Percentiles rank a stretch among this genome's conserved stretches.
Evolutionary conservation across 2,888 invertebrate species (phyloP).

Genomic region (Cosmia pyralina): DNA sequence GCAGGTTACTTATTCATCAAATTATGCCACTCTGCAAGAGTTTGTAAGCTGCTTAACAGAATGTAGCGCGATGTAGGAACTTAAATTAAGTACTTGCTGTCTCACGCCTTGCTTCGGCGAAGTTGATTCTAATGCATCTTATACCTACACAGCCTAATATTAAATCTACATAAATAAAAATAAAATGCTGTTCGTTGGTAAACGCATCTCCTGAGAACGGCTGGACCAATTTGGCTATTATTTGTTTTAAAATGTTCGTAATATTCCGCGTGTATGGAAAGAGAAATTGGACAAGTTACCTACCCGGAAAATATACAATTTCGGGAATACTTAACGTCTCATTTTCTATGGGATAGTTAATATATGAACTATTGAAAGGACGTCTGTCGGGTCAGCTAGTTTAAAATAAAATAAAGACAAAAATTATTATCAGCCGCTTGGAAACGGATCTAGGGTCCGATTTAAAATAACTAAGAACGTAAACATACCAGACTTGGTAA

Average conservation of each 20-base stretch:
- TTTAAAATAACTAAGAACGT: slow-evolving; percentile 36
- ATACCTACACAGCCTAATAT: too few species aligned
- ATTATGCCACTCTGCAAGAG: slow-evolving; percentile 1
- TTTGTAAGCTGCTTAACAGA: slow-evolving; percentile 31
- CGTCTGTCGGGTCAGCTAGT: not conserved
- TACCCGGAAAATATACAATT: not conserved
- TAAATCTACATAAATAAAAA: not conserved
- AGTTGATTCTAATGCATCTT: slow-evolving; percentile 6
- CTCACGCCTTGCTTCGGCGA: not conserved
- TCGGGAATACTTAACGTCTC: not conserved
- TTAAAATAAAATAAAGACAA: not conserved
- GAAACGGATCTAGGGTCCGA: slow-evolving; percentile 45
- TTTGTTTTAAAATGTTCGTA: not conserved
- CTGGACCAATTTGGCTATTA: not conserved
- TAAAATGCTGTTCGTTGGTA: not conserved
- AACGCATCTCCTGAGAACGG: not conserved
- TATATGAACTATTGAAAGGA: not conserved
- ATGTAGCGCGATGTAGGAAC: not conserved
- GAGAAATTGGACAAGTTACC: not conserved
- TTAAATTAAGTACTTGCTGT: not conserved
- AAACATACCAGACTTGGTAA: slow-evolving; percentile 53
- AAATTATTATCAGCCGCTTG: not conserved
- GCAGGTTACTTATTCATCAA: not conserved
- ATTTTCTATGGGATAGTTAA: not conserved
- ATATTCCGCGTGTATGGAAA: not conserved